phyloP scores from a whole-genome alignment of 2,113 vertebrate species.

The Channa argus region DNA sequence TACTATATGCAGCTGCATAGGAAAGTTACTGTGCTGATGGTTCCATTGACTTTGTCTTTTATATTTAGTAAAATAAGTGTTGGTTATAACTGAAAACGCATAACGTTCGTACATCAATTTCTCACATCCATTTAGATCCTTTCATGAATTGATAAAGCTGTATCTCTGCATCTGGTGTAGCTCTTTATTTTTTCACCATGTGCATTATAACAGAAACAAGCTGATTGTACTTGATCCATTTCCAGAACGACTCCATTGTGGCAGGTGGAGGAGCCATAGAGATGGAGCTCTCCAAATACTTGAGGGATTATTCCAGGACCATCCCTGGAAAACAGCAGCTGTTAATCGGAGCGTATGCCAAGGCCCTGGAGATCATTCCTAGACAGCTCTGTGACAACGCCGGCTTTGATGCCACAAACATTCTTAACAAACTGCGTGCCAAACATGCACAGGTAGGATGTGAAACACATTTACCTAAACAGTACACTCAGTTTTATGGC shows the following conservation, averaged over 20 bases:
- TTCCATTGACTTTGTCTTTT: too few species aligned
- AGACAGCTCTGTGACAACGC: slow-evolving; percentile 98
- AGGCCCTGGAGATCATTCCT: slow-evolving; percentile 96
- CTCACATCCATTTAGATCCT: too few species aligned
- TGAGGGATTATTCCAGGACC: slow-evolving; percentile 95
- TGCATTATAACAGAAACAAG: accelerated
- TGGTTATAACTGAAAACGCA: too few species aligned
- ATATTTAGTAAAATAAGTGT: too few species aligned
- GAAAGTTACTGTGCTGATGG: too few species aligned
- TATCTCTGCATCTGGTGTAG: too few species aligned
- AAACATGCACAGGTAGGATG: slow-evolving; percentile 93
- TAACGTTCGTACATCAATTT: too few species aligned
- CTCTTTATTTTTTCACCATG: neutral
- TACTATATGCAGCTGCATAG: too few species aligned
- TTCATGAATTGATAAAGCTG: too few species aligned
- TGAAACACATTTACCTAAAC: neutral
- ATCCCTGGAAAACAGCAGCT: slow-evolving; percentile 98
- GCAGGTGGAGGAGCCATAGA: slow-evolving; percentile 96
- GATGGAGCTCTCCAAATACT: slow-evolving; percentile 97
- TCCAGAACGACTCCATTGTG: slow-evolving; percentile 94
- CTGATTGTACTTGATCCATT: neutral
- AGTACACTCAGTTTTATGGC: too few species aligned
- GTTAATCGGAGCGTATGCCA: slow-evolving; percentile 95
- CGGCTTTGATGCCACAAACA: slow-evolving; percentile 98
- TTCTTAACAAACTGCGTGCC: slow-evolving; percentile 97